Evolutionary conservation across 1,140 invertebrate species (phyloP).

Genomic region (Macrosteles quadrilineatus): DNA sequence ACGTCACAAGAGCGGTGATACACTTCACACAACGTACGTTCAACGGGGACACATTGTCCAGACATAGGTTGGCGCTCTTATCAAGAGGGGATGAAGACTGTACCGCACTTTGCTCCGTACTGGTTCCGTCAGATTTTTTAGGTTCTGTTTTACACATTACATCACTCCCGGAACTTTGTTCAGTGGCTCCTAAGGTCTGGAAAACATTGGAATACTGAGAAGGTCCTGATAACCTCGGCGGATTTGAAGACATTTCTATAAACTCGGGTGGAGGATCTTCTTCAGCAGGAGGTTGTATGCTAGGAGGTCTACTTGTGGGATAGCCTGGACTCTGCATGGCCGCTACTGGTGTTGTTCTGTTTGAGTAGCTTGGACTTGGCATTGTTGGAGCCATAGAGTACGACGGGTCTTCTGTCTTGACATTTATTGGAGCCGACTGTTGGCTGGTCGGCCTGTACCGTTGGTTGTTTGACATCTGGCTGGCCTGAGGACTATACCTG

Average conservation of each 20-base stretch:
- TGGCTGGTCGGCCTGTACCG: not conserved
- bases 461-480: not conserved
- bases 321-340: not conserved
- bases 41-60: slow-evolving; percentile 2
- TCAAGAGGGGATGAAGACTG: not conserved
- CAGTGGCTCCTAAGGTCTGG: not conserved
- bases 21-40: slow-evolving; percentile 13
- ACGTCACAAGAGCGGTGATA: slow-evolving; percentile 8
- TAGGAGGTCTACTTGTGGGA: not conserved
- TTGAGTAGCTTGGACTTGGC: not conserved
- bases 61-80: not conserved
- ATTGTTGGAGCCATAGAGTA: not conserved
- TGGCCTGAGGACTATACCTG: slow-evolving; percentile 1
- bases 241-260: slow-evolving; percentile 13
- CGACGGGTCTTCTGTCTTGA: not conserved
- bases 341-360: no score
- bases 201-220: not conserved
- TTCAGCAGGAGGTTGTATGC: slow-evolving; percentile 1
- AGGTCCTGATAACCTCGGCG: not conserved
- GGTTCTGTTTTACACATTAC: slow-evolving; percentile 6
- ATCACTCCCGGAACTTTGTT: not conserved
- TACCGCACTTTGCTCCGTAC: not conserved
- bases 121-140: not conserved
- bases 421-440: not conserved
- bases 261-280: slow-evolving; percentile 13